Conservation (phyloP, 2,113 vertebrate genomes). For the Odontophorus gujanensis region DNA sequence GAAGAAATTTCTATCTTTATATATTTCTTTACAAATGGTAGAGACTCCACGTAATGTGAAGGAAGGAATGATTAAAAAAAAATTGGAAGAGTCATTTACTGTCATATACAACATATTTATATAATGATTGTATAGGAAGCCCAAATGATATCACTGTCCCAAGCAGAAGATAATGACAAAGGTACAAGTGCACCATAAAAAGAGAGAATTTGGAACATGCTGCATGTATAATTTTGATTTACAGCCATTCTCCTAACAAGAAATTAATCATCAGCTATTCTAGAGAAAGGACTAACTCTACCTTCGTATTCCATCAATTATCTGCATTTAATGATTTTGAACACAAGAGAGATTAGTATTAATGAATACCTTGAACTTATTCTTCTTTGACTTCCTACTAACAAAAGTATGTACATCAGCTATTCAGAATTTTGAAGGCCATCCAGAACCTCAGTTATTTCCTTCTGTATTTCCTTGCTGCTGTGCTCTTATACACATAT, state of each 20-base stretch:
- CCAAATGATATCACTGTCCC: background rate
- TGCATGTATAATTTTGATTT: background rate
- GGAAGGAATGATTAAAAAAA: background rate
- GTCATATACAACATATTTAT: background rate
- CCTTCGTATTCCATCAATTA: background rate
- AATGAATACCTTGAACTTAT: background rate
- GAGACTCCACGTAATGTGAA: background rate
- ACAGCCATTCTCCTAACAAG: accelerated
- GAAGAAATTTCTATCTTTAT: background rate
- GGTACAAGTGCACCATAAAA: background rate
- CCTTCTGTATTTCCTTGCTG: background rate
- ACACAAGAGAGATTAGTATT: background rate
- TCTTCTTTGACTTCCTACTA: background rate
- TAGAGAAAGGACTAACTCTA: background rate
- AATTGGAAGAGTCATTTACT: background rate
- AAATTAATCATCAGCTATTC: background rate
- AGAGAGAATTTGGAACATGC: background rate
- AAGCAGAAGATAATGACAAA: background rate
- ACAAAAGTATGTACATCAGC: background rate
- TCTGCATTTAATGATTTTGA: background rate
- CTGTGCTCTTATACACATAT: background rate
- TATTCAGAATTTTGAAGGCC: background rate
- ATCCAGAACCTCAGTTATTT: background rate
- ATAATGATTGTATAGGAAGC: background rate
- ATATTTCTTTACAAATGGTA: background rate